These are phyloP conservation scores for Leptinotarsa undecemlineata DNA, from an alignment of 1,140 invertebrate species.

Conservation along the genomic window DNA sequence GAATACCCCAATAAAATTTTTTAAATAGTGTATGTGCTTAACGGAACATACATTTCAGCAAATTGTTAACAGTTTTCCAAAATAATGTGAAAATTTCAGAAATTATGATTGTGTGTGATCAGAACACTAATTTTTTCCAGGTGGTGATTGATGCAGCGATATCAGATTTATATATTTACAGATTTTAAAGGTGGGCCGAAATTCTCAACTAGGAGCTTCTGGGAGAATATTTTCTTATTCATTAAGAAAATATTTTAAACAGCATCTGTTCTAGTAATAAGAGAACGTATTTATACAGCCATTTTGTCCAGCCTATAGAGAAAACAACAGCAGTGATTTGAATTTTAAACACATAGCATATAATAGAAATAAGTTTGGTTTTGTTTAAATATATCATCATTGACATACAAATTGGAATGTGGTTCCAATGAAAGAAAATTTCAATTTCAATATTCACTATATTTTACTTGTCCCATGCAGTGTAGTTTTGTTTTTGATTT, in stretches of 20 bases:
- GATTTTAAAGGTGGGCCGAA: conserved; percentile 38
- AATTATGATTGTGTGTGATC: conserved; percentile 10
- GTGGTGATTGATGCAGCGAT: conserved; percentile 37
- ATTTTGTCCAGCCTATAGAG: not conserved
- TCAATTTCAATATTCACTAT: conserved; percentile 23
- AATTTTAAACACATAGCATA: not conserved
- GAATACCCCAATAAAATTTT: too few species aligned
- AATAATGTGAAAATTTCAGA: too few species aligned
- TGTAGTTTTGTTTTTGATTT: conserved; percentile 19
- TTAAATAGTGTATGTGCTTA: too few species aligned
- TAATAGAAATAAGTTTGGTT: conserved; percentile 2
- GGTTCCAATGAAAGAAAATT: conserved; percentile 11
- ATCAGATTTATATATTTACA: conserved; percentile 45
- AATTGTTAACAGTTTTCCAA: too few species aligned
- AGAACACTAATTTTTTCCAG: conserved; percentile 33
- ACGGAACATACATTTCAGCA: too few species aligned
- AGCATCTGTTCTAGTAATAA: conserved; percentile 32
- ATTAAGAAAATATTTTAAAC: conserved; percentile 28
- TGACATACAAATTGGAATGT: not conserved
- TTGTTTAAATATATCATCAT: not conserved
- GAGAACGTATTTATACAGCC: conserved; percentile 1
- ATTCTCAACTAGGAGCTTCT: conserved; percentile 32
- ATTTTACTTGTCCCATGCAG: conserved; percentile 22
- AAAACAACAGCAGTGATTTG: not conserved
- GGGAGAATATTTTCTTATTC: conserved; percentile 38